Evolutionary conservation across 2,113 vertebrate genomes (phyloP).

Genomic region (Todiramphus saurophagus): DNA sequence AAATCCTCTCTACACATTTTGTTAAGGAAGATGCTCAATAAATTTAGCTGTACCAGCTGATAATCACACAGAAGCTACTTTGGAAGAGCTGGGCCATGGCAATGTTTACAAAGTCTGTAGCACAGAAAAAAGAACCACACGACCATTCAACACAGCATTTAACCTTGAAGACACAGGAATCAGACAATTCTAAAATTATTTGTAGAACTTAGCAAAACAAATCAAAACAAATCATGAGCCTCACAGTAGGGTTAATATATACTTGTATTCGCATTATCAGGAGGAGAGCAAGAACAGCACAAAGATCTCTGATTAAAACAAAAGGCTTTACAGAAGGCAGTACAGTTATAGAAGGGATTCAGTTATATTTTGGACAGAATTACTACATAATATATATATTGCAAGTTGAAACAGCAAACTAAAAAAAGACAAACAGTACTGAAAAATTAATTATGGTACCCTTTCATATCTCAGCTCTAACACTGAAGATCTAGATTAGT

Average conservation of each 20-base stretch:
- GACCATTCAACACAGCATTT: neutral
- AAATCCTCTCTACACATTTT: neutral
- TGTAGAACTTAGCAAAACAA: neutral
- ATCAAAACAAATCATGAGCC: neutral
- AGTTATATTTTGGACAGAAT: neutral
- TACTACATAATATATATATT: neutral
- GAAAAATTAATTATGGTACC: neutral
- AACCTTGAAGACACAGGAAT: neutral
- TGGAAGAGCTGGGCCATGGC: neutral
- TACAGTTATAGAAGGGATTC: neutral
- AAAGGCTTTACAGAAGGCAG: neutral
- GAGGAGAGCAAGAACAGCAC: neutral
- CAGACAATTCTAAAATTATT: neutral
- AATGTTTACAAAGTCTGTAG: neutral
- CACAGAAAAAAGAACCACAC: neutral
- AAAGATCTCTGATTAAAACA: neutral
- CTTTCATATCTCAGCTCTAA: neutral
- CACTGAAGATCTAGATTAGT: neutral
- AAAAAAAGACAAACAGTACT: neutral
- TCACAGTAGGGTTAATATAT: neutral
- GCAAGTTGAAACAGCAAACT: neutral
- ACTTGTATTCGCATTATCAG: neutral
- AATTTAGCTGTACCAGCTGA: neutral
- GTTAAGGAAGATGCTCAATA: neutral
- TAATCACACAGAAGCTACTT: neutral